Base-by-base conservation (phyloP, 2,888 invertebrate genomes). In the Xanthia icteritia region DNA sequence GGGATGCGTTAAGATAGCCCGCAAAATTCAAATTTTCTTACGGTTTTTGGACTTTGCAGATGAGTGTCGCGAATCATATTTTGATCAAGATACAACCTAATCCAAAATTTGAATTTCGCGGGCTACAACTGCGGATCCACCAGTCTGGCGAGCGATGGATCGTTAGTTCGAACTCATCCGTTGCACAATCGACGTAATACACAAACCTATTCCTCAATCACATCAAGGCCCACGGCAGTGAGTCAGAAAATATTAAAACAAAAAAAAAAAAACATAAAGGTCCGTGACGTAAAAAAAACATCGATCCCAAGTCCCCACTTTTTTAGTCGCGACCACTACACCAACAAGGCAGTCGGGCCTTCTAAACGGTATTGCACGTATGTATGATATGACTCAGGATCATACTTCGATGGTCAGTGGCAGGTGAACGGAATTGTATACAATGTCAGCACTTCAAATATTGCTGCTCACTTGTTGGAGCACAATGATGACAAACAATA, bases 401-500 rank as follows among this genome's bases (percentile, higher is more conserved):
- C 6, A 39, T 11, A 45, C n/a, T 23, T 31, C 5, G 13, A 36
- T 70, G 58, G 42, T 36, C 45, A 45, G 13, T 15, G 20, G 27
- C 11, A 17, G 66, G 23, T n/a, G 63, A 36, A 60, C 45, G 0
- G 31, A 58, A 23, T 54, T 4, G 58, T 17, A 27, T 17, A 51
- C 64, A 51, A 60, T 48, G 65, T 48, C 66, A 66, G 66, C 73
- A 36, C 73, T 56, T 56, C 39, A 39, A 66, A 54, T 67, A 17
- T n/a, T 48, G 56, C 23, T 23, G n/a, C 56, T 20, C 15, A 67
- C 79, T 54, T 58, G 42, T 79, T 9, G 9, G 73, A 68, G 54
- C 56, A 79, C 67, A 79, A 79, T 79, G 23, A n/a, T n/a, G 17
- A 23, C 27, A 51, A 36, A 79, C 79, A 79, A 79, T 79, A 31